phyloP scores from a whole-genome alignment of 1,140 invertebrate species.

The Copidosoma floridanum region DNA sequence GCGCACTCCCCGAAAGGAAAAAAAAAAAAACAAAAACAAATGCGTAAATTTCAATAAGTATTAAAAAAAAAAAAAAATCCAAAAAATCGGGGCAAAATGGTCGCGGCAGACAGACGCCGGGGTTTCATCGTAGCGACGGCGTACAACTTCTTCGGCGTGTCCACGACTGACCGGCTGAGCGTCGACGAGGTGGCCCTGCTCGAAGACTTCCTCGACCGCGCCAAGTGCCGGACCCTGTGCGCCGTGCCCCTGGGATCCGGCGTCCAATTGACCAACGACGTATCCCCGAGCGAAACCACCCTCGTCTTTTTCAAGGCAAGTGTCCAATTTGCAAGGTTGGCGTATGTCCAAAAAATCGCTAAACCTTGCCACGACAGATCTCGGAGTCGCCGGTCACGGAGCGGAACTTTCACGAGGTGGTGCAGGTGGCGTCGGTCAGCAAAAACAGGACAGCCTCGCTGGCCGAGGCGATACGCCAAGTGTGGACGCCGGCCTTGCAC shows the following conservation, averaged over 20 bases:
- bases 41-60: no score
- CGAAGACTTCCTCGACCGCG: constrained; percentile 45
- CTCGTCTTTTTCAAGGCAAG: constrained; percentile 54
- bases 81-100: no score
- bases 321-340: not conserved
- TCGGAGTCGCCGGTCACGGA: constrained; percentile 40
- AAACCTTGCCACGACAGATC: constrained; percentile 35
- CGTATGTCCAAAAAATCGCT: not conserved
- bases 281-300: constrained; percentile 38
- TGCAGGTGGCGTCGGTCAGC: constrained; percentile 47
- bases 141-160: constrained; percentile 44
- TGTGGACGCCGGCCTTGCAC: constrained; percentile 47
- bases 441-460: constrained; percentile 38
- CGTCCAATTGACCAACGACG: constrained; percentile 40
- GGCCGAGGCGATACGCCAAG: constrained; percentile 47
- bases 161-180: constrained; percentile 24
- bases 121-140: constrained; percentile 45
- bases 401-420: constrained; percentile 49
- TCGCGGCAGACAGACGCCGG: constrained; percentile 39
- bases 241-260: constrained; percentile 27
- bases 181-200: constrained; percentile 34
- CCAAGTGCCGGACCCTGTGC: constrained; percentile 43
- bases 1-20: no score
- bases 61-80: no score
- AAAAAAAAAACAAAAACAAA: no score